phyloP scores from a whole-genome alignment of 2,888 invertebrate species.

The Tanytarsus gracilentus region DNA sequence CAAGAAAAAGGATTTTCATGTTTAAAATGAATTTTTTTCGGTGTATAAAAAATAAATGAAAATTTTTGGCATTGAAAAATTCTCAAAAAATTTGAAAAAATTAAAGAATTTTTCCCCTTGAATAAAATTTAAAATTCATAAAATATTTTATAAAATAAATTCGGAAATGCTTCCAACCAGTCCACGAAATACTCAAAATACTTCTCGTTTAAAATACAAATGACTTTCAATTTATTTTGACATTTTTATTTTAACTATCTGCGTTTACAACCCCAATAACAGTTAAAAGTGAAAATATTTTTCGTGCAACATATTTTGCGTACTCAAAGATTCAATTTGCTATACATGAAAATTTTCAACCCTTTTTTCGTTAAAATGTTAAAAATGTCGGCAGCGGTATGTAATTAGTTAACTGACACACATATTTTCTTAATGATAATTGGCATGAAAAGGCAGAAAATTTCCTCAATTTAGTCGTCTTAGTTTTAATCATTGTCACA shows the following conservation, averaged over 20 bases:
- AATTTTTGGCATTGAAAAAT: not conserved
- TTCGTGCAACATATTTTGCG: no score
- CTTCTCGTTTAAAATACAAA: no score
- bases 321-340: constrained; percentile 20
- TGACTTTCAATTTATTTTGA: constrained; percentile 24
- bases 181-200: no score
- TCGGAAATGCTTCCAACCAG: no score
- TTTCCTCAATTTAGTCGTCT: not conserved
- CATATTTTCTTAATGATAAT: constrained; percentile 21
- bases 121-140: no score
- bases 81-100: not conserved
- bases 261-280: not conserved
- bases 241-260: constrained; percentile 3
- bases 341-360: not conserved
- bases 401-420: constrained; percentile 21
- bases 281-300: not conserved
- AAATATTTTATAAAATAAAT: no score
- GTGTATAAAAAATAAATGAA: not conserved
- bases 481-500: not conserved
- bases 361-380: not conserved
- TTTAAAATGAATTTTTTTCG: not conserved
- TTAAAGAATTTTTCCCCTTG: no score
- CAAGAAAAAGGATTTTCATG: constrained; percentile 24
- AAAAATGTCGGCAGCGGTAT: not conserved
- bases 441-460: constrained; percentile 13